phyloP scores from a whole-genome alignment of 2,113 vertebrate genomes.

The Chlorodrepanis virens region DNA sequence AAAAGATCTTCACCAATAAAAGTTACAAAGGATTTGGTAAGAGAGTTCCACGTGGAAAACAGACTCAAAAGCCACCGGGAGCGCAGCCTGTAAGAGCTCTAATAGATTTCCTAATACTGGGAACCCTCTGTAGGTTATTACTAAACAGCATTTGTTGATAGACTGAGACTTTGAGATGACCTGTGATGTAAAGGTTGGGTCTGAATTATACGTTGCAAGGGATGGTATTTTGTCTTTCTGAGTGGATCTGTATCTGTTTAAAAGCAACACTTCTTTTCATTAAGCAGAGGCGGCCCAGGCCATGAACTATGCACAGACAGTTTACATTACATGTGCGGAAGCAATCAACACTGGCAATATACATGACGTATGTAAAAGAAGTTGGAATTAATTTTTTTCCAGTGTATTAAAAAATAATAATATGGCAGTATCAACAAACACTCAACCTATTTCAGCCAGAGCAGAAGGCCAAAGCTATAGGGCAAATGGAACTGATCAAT shows the following conservation, averaged over 20 bases:
- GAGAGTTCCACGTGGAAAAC: not conserved
- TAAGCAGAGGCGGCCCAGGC: conserved; percentile 50
- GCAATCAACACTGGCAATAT: conserved; percentile 69
- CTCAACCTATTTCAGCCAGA: conserved; percentile 65
- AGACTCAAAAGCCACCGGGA: not conserved
- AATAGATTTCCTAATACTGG: not conserved
- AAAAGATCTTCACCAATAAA: not conserved
- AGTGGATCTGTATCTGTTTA: conserved; percentile 66
- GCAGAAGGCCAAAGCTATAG: conserved; percentile 51
- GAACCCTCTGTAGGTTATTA: conserved; percentile 53
- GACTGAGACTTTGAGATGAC: conserved; percentile 60
- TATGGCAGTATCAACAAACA: conserved; percentile 65
- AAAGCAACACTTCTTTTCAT: conserved; percentile 70
- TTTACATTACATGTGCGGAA: conserved; percentile 70
- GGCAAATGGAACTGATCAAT: conserved; percentile 60
- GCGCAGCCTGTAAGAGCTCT: not conserved
- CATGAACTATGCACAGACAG: conserved; percentile 62
- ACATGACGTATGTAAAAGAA: conserved; percentile 69
- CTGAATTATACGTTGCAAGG: conserved; percentile 57
- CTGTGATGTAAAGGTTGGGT: conserved; percentile 64
- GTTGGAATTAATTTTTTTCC: conserved; percentile 67
- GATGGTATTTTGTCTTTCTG: conserved; percentile 62
- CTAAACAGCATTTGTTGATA: conserved; percentile 29
- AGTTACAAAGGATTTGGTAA: not conserved
- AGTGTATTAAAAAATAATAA: conserved; percentile 75